Base-by-base conservation (phyloP, 2,113 vertebrate genomes). In the Pampusana beccarii region DNA sequence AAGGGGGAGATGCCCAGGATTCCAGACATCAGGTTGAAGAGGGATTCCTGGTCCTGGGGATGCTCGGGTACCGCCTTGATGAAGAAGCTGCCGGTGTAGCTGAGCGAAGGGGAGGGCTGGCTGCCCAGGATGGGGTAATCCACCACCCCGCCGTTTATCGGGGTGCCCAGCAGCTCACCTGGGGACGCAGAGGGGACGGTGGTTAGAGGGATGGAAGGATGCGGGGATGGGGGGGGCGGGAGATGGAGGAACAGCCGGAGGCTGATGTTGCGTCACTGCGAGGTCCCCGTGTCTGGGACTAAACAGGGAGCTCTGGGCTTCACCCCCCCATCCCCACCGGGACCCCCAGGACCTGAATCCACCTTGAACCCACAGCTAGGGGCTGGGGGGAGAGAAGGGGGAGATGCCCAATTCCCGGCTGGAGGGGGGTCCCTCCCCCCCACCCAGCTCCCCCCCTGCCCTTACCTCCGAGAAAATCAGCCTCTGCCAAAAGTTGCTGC, bases 51-150 rank as follows among this genome's bases (percentile, higher is more conserved):
- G 96, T 99, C 99, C 98, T 98, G 99, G 51, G 99, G 98, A 83
- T 98, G 98, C 97, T 99, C 99, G 26, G 99, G 99, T 40, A 98
- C 98, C 2, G 99, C 98, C 96, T 99, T 99, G 88, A 99, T 99
- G 97, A 99, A 99, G 98, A 99, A 99, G 97, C 99, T 99, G 97
- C 99, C 99, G 7, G 99, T 99, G 98, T 99, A 99, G 97, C 99
- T 98, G 97, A 99, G 98, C 15, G 99, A 98, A 34, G 99, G 98
- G 74, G 98, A 98, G 95, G 98, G 98, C 90, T 97, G 98, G 97
- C 97, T 98, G 97, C 97, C 98, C 97, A 80, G 98, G 96, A 98
- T 98, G 78, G 98, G 98, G 93, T 98, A 99, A 97, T 99, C 99
- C 54, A 97, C 90, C 3, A 64, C 53, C 85, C 98, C 99, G 42